Conservation (phyloP, 2,113 vertebrate genomes). For the Apus apus region DNA sequence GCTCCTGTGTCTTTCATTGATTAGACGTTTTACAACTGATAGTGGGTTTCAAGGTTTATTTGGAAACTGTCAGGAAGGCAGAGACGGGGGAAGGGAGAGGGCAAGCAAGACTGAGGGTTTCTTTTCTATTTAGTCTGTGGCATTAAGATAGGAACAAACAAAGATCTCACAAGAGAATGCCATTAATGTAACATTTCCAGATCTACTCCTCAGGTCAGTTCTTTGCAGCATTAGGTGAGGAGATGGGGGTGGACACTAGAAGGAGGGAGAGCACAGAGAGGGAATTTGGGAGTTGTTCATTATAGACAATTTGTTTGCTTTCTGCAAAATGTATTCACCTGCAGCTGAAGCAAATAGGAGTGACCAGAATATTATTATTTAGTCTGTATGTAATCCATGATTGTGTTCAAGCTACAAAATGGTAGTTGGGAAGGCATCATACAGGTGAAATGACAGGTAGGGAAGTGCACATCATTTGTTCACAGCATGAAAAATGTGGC, state of each 20-base stretch:
- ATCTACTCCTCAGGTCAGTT: neutral
- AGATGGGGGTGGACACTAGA: neutral
- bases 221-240: neutral
- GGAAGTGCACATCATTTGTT: neutral
- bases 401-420: neutral
- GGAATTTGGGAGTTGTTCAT: neutral
- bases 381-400: neutral
- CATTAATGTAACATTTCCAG: neutral
- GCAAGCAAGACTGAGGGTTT: neutral
- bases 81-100: constrained; percentile 11
- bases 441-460: neutral
- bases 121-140: neutral
- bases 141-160: neutral
- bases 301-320: neutral
- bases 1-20: constrained; percentile 44
- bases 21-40: constrained; percentile 43
- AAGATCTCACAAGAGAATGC: constrained; percentile 20
- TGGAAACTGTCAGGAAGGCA: constrained; percentile 29
- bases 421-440: neutral
- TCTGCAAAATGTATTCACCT: neutral
- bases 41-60: constrained; percentile 59
- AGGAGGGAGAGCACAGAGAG: neutral
- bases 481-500: neutral
- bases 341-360: neutral
- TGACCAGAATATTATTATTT: neutral